These are phyloP conservation scores for Bergia sp. DNA, from an alignment of 92 coral and sea anemone genomes.

Conservation along the genomic window DNA sequence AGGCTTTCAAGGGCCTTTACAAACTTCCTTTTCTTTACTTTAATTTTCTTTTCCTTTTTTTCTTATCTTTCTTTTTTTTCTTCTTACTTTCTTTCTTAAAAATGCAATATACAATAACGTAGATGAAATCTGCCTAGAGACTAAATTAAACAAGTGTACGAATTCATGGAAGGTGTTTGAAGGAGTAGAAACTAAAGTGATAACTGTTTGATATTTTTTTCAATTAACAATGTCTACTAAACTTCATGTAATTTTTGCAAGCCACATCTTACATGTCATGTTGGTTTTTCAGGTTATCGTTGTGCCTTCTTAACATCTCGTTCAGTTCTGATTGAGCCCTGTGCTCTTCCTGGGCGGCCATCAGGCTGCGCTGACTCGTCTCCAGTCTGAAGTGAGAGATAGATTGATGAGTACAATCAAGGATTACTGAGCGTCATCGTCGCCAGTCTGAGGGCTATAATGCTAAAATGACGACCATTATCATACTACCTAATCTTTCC, in stretches of 20 bases:
- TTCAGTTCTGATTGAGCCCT: slow-evolving; percentile 87
- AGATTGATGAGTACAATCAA: background rate
- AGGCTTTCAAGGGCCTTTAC: no score
- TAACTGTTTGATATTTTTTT: background rate
- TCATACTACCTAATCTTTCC: background rate
- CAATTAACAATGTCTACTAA: background rate
- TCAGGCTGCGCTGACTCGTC: slow-evolving; percentile 82
- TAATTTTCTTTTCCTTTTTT: no score
- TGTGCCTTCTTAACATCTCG: slow-evolving; percentile 95
- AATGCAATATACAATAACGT: no score
- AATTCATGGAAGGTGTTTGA: no score
- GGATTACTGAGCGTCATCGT: background rate
- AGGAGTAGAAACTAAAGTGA: background rate
- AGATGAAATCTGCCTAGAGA: no score
- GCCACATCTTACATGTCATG: slow-evolving; percentile 82
- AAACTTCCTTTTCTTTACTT: no score
- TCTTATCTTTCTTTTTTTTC: no score
- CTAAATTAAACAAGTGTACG: no score
- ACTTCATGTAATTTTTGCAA: background rate
- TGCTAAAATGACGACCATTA: background rate
- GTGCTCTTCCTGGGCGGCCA: slow-evolving; percentile 96
- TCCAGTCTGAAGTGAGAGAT: slow-evolving; percentile 63
- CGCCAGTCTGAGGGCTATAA: background rate
- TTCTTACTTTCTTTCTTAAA: no score
- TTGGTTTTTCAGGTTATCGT: slow-evolving; percentile 94